Base-by-base conservation (phyloP, 2,888 invertebrate species). In the Drosophila lutescens region DNA sequence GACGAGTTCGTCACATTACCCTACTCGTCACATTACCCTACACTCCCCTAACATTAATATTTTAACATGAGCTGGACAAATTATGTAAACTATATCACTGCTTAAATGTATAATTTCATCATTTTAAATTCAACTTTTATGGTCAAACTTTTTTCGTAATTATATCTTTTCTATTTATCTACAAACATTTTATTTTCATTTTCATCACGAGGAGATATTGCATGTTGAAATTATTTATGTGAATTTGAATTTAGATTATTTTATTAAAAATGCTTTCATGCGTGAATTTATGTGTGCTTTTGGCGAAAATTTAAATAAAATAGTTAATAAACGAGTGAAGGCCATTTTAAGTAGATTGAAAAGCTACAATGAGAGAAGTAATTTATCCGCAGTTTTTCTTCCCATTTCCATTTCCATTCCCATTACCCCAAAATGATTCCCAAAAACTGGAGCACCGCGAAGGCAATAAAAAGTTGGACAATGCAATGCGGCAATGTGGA, bases 391-490 rank as follows among this genome's bases (percentile, higher is more conserved):
- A 46, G 62, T 62, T 44, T 46, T 32, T 30, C 15, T 32, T 40
- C 10, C 5, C 41, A 43, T 40, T 34, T 40, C 17, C 46, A 26
- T 15, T 62, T 20, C 20, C 20, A 20, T 4, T 34, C 4, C 34
- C 34, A 34, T 34, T 34, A 12, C 12, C 34, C 12, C 32, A 5
- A 5, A 12, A 2, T 10, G 34, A 34, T 34, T 34, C 34, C 34
- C 63, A 32, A 47, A 47, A 47, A 40, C 47, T 47, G 34, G 63
- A 34, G 32, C 62, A 62, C 65, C 62, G 65, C 65, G 40, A 34
- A 9, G 62, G 65, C 40, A 62, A 62, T 62, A 62, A 62, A 62
- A 62, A 62, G 65, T 62, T 63, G 62, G 62, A 38, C 62, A 63
- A 63, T 63, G 66, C 62, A 49, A 34, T 63, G 62, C 65, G 49